phyloP scores from a whole-genome alignment of 2,113 vertebrate genomes.

The Clarias gariepinus region DNA sequence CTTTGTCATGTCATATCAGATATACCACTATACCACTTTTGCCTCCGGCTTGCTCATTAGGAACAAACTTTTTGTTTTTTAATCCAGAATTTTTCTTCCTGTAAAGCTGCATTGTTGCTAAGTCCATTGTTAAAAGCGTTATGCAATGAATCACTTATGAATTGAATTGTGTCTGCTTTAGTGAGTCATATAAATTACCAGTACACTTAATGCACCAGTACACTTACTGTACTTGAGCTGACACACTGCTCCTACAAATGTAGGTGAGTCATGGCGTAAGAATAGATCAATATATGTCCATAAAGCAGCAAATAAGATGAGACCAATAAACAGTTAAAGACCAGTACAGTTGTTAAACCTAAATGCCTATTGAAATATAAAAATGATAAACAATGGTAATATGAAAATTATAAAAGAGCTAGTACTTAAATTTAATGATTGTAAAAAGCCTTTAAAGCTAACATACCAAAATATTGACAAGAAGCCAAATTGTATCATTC shows the following conservation, averaged over 20 bases:
- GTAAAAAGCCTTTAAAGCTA: not conserved
- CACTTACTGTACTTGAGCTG: too few species aligned
- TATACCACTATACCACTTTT: too few species aligned
- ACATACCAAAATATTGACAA: not conserved
- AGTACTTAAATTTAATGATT: not conserved
- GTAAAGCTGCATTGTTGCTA: too few species aligned
- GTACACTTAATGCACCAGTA: not conserved
- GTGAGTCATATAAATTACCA: not conserved
- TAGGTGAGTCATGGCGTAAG: not conserved
- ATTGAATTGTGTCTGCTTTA: not conserved
- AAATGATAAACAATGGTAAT: not conserved
- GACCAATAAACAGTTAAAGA: not conserved
- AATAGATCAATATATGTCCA: not conserved
- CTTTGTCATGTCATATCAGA: too few species aligned
- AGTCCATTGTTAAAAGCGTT: too few species aligned
- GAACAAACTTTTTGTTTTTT: too few species aligned
- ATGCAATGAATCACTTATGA: too few species aligned
- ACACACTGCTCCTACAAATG: not conserved
- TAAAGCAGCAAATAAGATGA: not conserved
- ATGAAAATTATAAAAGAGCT: not conserved
- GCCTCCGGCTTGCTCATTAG: too few species aligned
- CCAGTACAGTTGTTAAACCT: not conserved
- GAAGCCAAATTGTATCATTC: not conserved
- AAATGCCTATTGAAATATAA: not conserved
- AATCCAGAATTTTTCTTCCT: too few species aligned